A percentile compares a stretch with the other conserved stretches of the same genome.
phyloP scores from a whole-genome alignment of 2,113 vertebrate genomes.

The Macaca mulatta region DNA sequence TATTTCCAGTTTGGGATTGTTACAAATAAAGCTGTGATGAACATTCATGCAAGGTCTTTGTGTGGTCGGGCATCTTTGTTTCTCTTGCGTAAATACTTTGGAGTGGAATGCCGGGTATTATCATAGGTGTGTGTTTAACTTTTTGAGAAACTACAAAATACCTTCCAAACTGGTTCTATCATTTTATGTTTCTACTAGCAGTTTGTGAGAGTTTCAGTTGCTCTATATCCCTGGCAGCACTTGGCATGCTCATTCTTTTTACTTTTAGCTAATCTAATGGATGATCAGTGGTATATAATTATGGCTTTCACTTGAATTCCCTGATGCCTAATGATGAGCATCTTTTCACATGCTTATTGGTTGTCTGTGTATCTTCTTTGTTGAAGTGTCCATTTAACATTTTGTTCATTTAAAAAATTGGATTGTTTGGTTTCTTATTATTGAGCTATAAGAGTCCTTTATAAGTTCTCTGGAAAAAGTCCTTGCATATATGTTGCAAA shows the following conservation, averaged over 20 bases:
- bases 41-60: neutral
- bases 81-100: neutral
- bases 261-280: neutral
- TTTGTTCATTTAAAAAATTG: conserved; percentile 11
- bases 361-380: neutral
- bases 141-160: conserved; percentile 8
- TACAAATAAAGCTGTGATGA: conserved; percentile 15
- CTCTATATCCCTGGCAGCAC: neutral
- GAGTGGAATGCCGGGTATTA: neutral
- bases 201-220: neutral
- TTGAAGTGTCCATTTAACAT: neutral
- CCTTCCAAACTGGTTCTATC: neutral
- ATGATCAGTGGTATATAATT: neutral
- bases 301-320: conserved; percentile 19
- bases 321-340: neutral
- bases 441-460: neutral
- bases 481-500: neutral
- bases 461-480: neutral
- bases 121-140: neutral
- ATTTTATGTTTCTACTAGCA: neutral
- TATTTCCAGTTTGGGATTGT: neutral
- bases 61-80: neutral
- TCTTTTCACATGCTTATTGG: neutral
- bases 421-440: neutral
- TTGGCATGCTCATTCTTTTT: neutral